These are phyloP conservation scores for Boleophthalmus pectinirostris DNA, from an alignment of 2,113 vertebrate species.

Conservation along the genomic window DNA sequence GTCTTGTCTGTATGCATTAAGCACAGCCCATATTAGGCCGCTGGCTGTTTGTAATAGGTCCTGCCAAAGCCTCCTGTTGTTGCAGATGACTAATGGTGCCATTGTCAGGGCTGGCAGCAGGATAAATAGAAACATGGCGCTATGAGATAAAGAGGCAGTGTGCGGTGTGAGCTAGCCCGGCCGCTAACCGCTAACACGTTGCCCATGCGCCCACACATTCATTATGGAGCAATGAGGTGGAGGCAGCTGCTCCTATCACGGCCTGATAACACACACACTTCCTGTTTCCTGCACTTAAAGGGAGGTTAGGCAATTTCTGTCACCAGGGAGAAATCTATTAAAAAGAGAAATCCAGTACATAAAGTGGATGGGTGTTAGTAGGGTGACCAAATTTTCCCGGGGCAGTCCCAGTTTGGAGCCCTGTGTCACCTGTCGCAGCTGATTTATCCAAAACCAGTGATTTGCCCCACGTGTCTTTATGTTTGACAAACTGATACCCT, in stretches of 20 bases:
- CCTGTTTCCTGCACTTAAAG: conserved; percentile 38
- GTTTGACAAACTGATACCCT: too few species aligned
- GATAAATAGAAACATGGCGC: conserved; percentile 75
- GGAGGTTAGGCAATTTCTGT: conserved; percentile 6
- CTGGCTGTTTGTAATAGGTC: conserved; percentile 54
- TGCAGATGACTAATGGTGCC: conserved; percentile 73
- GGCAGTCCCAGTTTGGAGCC: too few species aligned
- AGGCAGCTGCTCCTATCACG: conserved; percentile 18
- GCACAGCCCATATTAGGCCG: conserved; percentile 49
- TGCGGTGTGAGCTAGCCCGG: conserved; percentile 32
- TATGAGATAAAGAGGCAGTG: conserved; percentile 69
- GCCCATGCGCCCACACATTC: conserved; percentile 46
- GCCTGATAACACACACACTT: conserved; percentile 44
- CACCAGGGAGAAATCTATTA: not conserved
- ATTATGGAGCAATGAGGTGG: conserved; percentile 57
- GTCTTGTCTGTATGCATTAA: conserved; percentile 38
- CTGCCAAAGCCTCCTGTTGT: conserved; percentile 41
- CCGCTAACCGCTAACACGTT: conserved; percentile 62
- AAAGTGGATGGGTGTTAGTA: not conserved
- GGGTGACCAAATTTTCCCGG: too few species aligned
- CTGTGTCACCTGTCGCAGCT: too few species aligned
- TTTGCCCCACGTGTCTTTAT: too few species aligned
- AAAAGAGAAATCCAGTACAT: not conserved
- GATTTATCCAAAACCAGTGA: too few species aligned
- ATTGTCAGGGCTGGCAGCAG: conserved; percentile 71